Evolutionary conservation across 2,113 vertebrate species (phyloP), one percentile per base, ranked within the genome.

Genomic region (Neodon shergylaensis): DNA sequence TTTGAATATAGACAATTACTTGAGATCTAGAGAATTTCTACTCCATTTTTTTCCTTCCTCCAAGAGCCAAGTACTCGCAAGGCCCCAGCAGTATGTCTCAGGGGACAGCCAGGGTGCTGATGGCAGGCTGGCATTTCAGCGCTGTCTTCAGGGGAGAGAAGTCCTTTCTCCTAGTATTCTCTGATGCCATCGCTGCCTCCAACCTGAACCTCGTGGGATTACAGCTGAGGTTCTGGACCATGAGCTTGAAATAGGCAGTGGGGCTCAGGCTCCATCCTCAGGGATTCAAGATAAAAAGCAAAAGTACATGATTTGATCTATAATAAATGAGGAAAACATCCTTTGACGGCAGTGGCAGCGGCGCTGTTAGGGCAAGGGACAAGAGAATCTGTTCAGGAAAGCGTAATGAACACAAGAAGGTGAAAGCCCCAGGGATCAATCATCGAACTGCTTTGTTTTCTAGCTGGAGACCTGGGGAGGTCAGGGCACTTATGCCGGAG

Each of bases 321-420:
- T 81, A 87, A 90, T 84, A 94, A 96, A 90, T 44, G 65, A 96
- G 36, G 74, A 42, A 72, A 94, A 79, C 61, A 66, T 28, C 13
- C 82, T 94, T 81, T 78, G 49, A 90, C 24, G 58, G 54, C 24
- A 61, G 91, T 13, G 47, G 61, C 33, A 44, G 47, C 54, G 58
- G 66, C 3, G 52, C 31, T 26, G 14, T 95, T 72, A 85, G 31
- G 63, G 76, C 79, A 73, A 91, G 39, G 47, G 79, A 92, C 61
- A 42, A 58, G 94, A 85, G 74, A 63, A 63, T 79, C 11, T 44
- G 6, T 44, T 90, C 10, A 47, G 47, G 74, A 85, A 92, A 90
- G 65, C 12, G 17, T 44, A 83, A 88, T 36, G 82, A 88, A 77
- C 16, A 73, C 61, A n/a, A 0, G 36, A 73, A 94, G 81, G 61